Evolutionary conservation across 2,888 invertebrate species (phyloP).

Genomic region (Digitonthophagus gazella): DNA sequence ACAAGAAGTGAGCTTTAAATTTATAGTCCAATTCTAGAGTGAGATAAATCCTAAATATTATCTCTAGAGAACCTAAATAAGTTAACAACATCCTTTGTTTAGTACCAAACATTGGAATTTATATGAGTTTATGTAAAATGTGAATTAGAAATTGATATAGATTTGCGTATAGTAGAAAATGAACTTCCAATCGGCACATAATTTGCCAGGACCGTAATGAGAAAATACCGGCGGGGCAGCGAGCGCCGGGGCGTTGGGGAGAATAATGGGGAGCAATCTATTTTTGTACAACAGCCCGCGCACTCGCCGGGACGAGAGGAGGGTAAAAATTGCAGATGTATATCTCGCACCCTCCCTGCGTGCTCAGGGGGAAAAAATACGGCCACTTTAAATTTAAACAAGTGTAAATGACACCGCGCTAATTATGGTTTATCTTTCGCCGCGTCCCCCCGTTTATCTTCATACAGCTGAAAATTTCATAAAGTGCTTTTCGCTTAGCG

Average conservation of each 20-base stretch:
- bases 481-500: constrained; percentile 32
- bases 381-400: constrained; percentile 53
- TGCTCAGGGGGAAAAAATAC: constrained; percentile 31
- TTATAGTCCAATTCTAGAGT: too few relatives aligned
- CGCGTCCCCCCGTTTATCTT: constrained; percentile 49
- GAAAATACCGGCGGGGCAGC: constrained; percentile 22
- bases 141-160: too few relatives aligned
- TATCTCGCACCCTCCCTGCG: constrained; percentile 20
- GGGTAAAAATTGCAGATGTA: constrained; percentile 40
- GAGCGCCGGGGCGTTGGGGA: constrained; percentile 15
- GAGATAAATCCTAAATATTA: too few relatives aligned
- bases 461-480: constrained; percentile 48
- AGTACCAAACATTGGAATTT: too few relatives aligned
- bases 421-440: constrained; percentile 54
- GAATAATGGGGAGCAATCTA: constrained; percentile 29
- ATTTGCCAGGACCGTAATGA: constrained; percentile 20
- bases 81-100: too few relatives aligned
- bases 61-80: too few relatives aligned
- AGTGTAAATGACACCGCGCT: constrained; percentile 54
- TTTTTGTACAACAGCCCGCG: constrained; percentile 29
- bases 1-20: too few relatives aligned
- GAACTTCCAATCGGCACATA: not conserved
- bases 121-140: too few relatives aligned
- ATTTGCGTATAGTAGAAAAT: too few relatives aligned
- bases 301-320: constrained; percentile 31